Evolutionary conservation across 2,888 invertebrate species (phyloP).

Genomic region (Seira musarum): DNA sequence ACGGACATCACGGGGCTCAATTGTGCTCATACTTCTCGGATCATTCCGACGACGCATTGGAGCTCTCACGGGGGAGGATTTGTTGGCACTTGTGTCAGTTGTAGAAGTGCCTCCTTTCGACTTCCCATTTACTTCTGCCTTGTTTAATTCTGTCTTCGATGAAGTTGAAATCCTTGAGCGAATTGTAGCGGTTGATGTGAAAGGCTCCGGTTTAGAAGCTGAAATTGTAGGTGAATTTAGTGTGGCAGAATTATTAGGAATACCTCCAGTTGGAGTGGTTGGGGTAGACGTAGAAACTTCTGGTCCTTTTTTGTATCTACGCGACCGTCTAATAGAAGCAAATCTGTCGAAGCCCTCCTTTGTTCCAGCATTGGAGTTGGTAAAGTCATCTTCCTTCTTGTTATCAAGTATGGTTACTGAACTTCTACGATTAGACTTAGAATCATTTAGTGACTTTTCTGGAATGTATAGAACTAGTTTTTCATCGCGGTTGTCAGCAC

Average conservation of each 20-base stretch:
- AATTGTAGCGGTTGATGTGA: constrained; percentile 33
- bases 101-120: not conserved
- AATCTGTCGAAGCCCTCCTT: constrained; percentile 87
- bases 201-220: constrained; percentile 26
- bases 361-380: constrained; percentile 51
- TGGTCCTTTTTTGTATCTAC: constrained; percentile 80
- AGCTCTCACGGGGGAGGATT: constrained; percentile 30
- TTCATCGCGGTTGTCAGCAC: constrained; percentile 75
- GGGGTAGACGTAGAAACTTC: constrained; percentile 70
- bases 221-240: constrained; percentile 54
- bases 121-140: constrained; percentile 21
- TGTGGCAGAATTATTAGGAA: constrained; percentile 57
- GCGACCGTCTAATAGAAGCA: constrained; percentile 85
- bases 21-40: constrained; percentile 63
- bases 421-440: constrained; percentile 41
- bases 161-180: constrained; percentile 41
- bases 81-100: not conserved
- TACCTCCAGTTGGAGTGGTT: constrained; percentile 38
- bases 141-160: constrained; percentile 36
- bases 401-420: constrained; percentile 39
- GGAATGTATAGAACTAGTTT: constrained; percentile 77
- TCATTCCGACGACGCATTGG: constrained; percentile 60
- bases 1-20: constrained; percentile 65
- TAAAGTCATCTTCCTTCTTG: constrained; percentile 40
- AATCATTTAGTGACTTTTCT: constrained; percentile 62